Evolutionary conservation across 2,113 vertebrate genomes (phyloP), one percentile per base, ranked within the genome.

Genomic region (Rhadina sibilatrix): DNA sequence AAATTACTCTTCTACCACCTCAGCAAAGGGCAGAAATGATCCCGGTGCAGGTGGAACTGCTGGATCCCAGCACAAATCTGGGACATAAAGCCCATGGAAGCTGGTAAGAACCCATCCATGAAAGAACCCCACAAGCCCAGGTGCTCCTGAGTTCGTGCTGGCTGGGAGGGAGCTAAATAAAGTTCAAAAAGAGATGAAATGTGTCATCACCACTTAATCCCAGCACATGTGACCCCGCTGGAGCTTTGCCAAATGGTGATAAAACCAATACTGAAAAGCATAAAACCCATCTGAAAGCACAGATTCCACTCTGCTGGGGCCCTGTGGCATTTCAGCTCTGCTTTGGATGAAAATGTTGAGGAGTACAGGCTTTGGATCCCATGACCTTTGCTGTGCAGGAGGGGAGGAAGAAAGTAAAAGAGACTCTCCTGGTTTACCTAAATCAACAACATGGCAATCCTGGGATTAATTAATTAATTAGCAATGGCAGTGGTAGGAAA

Each of bases 211-310:
- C 5, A 10, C 18, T 68, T 38, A 52, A 76, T 52, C 49, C 21
- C 27, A 13, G 11, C 7, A 4, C 5, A 18, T 21, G 16, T 20
- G 35, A 38, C 5, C 21, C 18, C 1, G 1, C 10, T 17, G 46
- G 50, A 61, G 52, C 23, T 11, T 23, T 69, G 49, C 27, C 44
- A 30, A 72, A 11, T 5, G 12, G 3, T 42, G 60, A 38, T 77
- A 44, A 77, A 91, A 10, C 8, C 19, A 23, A 4, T 8, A 10
- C 11, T 1, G 40, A 35, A 2, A 17, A 56, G 54, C 31, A 21
- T 13, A 30, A 54, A 54, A 31, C 9, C 17, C 12, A 15, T 6
- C 25, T 35, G 54, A 71, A 86, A 60, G 1, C 12, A 9, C 20
- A 49, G 12, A 35, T 7, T 33, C 44, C 49, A 0, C 12, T 22